phyloP scores from a whole-genome alignment of 2,113 vertebrate genomes.

The Sylvilagus bachmani region DNA sequence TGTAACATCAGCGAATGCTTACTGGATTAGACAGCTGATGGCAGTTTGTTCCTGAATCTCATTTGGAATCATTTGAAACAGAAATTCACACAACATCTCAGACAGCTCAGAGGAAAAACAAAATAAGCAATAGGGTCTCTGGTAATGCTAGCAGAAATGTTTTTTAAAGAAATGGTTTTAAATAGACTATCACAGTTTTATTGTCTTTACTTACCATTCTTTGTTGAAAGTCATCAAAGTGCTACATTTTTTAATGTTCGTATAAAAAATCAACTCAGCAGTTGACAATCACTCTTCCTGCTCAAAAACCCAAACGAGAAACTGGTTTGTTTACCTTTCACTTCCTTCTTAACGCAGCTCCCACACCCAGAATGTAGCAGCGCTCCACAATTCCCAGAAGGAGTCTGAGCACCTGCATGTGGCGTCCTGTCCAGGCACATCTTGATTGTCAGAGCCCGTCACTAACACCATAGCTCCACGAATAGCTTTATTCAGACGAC shows the following conservation, averaged over 20 bases:
- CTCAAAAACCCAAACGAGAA: slow-evolving; percentile 43
- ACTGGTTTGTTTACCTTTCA: slow-evolving; percentile 8
- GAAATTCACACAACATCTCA: neutral
- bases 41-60: slow-evolving; percentile 29
- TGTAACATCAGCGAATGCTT: neutral
- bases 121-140: neutral
- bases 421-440: neutral
- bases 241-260: slow-evolving; percentile 30
- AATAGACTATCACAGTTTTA: neutral
- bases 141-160: slow-evolving; percentile 8
- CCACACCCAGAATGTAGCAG: neutral
- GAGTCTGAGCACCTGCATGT: neutral
- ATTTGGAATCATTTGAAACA: slow-evolving; percentile 52
- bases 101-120: neutral
- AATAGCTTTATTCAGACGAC: neutral
- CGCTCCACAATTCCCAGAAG: slow-evolving; percentile 19
- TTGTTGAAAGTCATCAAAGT: slow-evolving; percentile 27
- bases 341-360: slow-evolving; percentile 21
- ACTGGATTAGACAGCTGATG: slow-evolving; percentile 37
- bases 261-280: slow-evolving; percentile 47
- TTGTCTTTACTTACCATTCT: slow-evolving; percentile 16
- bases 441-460: neutral
- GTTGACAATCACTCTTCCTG: neutral
- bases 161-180: slow-evolving; percentile 50
- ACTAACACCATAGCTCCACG: neutral